Conservation (phyloP, 2,888 invertebrate genomes). For the Synergus gifuensis region DNA sequence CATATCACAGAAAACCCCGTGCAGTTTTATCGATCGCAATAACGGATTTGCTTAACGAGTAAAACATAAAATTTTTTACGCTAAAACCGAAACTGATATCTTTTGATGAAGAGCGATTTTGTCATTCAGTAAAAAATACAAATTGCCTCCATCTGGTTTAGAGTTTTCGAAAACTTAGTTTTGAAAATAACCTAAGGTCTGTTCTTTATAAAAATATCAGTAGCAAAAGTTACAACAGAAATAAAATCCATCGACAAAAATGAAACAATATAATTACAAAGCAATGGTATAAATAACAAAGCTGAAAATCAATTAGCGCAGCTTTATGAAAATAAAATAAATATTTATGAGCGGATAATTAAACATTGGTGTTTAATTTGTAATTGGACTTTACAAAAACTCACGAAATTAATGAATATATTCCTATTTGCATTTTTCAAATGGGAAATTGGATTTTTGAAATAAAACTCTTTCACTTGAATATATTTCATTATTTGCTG, state of each 20-base stretch:
- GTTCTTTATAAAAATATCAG: not conserved
- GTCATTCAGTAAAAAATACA: not conserved
- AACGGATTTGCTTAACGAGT: conserved; percentile 4
- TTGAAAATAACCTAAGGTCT: not conserved
- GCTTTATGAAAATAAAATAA: not conserved
- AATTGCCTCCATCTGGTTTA: not conserved
- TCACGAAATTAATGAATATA: too few species aligned
- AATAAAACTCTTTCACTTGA: too few species aligned
- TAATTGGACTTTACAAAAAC: too few species aligned
- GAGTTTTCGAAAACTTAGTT: not conserved
- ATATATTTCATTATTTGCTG: too few species aligned
- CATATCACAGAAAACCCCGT: not conserved
- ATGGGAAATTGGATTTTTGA: not conserved
- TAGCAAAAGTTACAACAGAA: not conserved
- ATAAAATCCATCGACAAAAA: not conserved
- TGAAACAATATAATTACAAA: not conserved
- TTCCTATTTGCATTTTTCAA: not conserved
- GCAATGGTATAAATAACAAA: not conserved
- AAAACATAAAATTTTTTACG: not conserved
- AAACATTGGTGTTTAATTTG: not conserved
- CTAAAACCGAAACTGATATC: not conserved
- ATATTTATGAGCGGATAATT: not conserved
- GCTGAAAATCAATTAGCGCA: not conserved
- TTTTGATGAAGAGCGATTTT: not conserved
- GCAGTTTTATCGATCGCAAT: conserved; percentile 1